Percentiles rank a stretch among this genome's conserved stretches.
These are phyloP conservation scores for Porphyrio hochstetteri DNA, from an alignment of 2,113 vertebrate species.

Conservation along the genomic window DNA sequence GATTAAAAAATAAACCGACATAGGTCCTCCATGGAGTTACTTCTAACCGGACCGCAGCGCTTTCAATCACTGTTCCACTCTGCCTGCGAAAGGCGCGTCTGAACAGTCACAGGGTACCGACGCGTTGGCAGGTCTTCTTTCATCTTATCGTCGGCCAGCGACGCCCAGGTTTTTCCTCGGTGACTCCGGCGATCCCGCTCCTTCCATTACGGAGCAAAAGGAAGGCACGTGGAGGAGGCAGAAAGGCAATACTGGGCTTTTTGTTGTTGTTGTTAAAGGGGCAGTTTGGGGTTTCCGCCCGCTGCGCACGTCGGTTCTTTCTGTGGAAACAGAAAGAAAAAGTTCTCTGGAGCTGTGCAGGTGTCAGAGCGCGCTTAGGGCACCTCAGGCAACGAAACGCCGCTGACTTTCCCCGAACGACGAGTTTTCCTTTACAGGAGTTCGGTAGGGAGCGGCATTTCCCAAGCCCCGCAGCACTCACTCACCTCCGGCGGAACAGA, in stretches of 20 bases:
- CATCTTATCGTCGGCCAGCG: neutral
- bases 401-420: neutral
- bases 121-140: neutral
- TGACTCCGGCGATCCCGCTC: neutral
- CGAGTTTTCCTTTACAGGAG: neutral
- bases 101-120: neutral
- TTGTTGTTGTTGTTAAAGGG: neutral
- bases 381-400: neutral
- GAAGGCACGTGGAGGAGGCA: neutral
- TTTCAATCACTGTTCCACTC: neutral
- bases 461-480: neutral
- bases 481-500: neutral
- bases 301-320: conserved; percentile 41
- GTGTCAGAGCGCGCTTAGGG: neutral
- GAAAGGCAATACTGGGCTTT: neutral
- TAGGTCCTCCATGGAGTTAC: neutral
- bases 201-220: conserved; percentile 45
- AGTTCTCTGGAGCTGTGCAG: conserved; percentile 29
- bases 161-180: neutral
- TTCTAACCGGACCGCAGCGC: neutral
- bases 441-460: neutral
- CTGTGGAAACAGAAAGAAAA: conserved; percentile 57
- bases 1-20: neutral
- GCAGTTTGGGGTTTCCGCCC: conserved; percentile 25
- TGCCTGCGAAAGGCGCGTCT: neutral